Percentiles rank a stretch among this genome's conserved stretches.
Evolutionary conservation across 2,113 vertebrate genomes (phyloP).

Genomic region (Lichenostomus cassidix): DNA sequence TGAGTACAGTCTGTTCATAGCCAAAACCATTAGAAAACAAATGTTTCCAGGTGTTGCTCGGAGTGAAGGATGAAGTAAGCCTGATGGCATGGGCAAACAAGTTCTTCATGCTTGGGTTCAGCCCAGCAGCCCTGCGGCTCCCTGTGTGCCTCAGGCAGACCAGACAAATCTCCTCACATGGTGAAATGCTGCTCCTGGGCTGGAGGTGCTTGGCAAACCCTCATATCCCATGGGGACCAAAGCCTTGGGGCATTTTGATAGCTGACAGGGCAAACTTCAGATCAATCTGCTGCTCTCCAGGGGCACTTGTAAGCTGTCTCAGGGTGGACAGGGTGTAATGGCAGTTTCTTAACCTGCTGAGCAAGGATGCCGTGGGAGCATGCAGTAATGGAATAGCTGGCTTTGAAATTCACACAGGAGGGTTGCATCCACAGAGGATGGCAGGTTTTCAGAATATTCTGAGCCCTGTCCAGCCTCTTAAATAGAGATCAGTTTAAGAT

Average conservation of each 20-base stretch:
- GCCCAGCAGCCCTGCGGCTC: background rate
- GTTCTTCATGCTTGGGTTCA: background rate
- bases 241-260: background rate
- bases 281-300: background rate
- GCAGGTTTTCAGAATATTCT: background rate
- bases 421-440: too few relatives aligned
- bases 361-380: background rate
- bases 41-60: background rate
- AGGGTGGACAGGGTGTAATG: fast-evolving
- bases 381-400: background rate
- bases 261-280: background rate
- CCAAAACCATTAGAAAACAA: background rate
- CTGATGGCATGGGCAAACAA: background rate
- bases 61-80: background rate
- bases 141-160: background rate
- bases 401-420: background rate
- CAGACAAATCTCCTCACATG: fast-evolving
- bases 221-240: background rate
- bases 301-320: background rate
- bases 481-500: background rate
- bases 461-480: background rate
- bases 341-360: background rate
- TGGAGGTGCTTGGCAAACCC: fast-evolving
- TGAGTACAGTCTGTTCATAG: background rate
- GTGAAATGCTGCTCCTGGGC: background rate